Conservation (phyloP, 1,140 invertebrate species). For the Drosophila saltans region DNA sequence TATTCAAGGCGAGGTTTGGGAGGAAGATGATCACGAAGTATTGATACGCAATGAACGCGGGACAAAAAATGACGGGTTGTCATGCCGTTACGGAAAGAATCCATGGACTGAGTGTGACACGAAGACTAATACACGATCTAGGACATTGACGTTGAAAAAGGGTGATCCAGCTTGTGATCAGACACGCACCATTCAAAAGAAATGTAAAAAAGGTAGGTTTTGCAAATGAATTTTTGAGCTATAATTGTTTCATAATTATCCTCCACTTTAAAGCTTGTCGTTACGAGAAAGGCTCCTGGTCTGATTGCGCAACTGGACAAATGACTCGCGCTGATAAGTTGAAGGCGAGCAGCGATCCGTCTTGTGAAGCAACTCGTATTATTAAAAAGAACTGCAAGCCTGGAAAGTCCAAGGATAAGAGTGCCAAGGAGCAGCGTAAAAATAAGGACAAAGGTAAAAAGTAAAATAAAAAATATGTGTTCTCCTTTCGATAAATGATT, state of each 20-base stretch:
- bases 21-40: slow-evolving; percentile 90
- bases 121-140: slow-evolving; percentile 90
- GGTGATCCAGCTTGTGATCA: slow-evolving; percentile 91
- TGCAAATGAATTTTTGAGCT: not conserved
- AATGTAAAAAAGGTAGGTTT: slow-evolving; percentile 93
- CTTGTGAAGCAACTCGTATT: slow-evolving; percentile 88
- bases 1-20: slow-evolving; percentile 85
- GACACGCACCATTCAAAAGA: slow-evolving; percentile 94
- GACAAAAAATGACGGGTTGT: slow-evolving; percentile 85
- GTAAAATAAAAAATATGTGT: not conserved
- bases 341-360: slow-evolving; percentile 88
- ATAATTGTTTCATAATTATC: not conserved
- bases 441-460: slow-evolving; percentile 82
- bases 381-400: slow-evolving; percentile 90
- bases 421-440: slow-evolving; percentile 81
- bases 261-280: slow-evolving; percentile 86
- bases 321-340: slow-evolving; percentile 89
- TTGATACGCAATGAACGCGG: slow-evolving; percentile 90
- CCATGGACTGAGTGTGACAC: slow-evolving; percentile 93
- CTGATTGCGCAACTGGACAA: slow-evolving; percentile 88
- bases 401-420: slow-evolving; percentile 83
- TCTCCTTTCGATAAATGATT: not conserved
- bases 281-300: slow-evolving; percentile 92
- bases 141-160: slow-evolving; percentile 92
- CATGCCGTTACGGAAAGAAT: slow-evolving; percentile 92